phyloP scores from a whole-genome alignment of 2,797 vertebrate species.

The Lepidocolaptes lacrymiger region DNA sequence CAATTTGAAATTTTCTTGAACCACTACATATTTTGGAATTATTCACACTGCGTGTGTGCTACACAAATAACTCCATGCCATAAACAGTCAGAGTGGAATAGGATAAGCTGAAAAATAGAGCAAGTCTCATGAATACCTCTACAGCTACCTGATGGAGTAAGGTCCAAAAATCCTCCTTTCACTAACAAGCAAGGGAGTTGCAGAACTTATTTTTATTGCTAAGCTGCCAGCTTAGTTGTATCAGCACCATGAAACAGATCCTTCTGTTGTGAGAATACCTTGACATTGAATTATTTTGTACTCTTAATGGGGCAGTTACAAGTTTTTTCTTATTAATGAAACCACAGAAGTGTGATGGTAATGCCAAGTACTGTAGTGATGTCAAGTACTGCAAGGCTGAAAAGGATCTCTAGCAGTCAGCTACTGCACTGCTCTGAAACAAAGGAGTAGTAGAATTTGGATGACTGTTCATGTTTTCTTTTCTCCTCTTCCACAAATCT shows the following conservation, averaged over 20 bases:
- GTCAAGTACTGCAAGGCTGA: neutral
- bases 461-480: neutral
- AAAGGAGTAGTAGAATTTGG: neutral
- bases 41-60: neutral
- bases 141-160: neutral
- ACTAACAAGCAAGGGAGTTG: neutral
- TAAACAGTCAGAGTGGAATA: neutral
- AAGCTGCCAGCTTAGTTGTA: neutral
- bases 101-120: neutral
- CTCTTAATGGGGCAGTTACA: neutral
- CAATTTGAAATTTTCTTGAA: neutral
- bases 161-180: neutral
- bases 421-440: neutral
- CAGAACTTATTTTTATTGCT: neutral
- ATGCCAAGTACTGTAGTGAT: neutral
- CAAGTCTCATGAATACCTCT: neutral
- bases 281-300: neutral
- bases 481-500: neutral
- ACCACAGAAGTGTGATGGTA: neutral
- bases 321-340: neutral
- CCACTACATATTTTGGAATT: neutral
- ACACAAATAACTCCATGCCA: accelerated
- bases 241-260: neutral
- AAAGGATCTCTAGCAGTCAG: neutral
- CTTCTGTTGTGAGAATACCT: neutral